Base-by-base conservation (phyloP, 2,113 vertebrate genomes). In the Gorsachius goisagi region DNA sequence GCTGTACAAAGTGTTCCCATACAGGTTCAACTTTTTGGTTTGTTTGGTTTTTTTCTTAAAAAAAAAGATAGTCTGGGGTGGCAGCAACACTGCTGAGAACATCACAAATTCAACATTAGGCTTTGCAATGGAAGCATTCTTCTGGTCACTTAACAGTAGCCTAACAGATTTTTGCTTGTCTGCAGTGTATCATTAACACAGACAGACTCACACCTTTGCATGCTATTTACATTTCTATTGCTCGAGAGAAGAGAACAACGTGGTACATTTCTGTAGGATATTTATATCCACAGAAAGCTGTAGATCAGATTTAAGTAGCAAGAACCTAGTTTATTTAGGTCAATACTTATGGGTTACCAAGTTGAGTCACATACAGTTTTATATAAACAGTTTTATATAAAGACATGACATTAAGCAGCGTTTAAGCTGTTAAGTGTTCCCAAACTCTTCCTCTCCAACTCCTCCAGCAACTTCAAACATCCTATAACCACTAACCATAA, bases 161-260 rank as follows among this genome's bases (percentile, higher is more conserved):
- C 47, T 28, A 81, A 55, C 10, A 88, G 58, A 88, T 76, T 78
- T 37, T 41, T 0, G 1, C 50, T 53, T 47, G 39, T 27, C 72
- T 75, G 52, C 23, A 83, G 39, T 18, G 3, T 53, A 68, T 69
- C 63, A 85, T 33, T 71, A 93, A 81, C 50, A 75, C 5, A 62
- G 35, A 39, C 21, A 11, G 10, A 59, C 47, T 83, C 45, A 23
- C 17, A 73, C 49, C 14, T 91, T 71, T 82, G 81, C 87, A 63
- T 56, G 19, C 32, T 71, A 89, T 79, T 94, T 94, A 95, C 80
- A 87, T 87, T 92, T 93, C 80, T 73, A 93, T 35, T 55, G 66
- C 66, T 77, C 1, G 1, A 76, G 22, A 53, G 44, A 92, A 37
- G 18, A 91, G 41, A 81, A 66, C 1, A 1, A 71, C 32, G 64